Evolutionary conservation across 2,797 vertebrate genomes (phyloP).

Genomic region (Phrynocephalus forsythii): DNA sequence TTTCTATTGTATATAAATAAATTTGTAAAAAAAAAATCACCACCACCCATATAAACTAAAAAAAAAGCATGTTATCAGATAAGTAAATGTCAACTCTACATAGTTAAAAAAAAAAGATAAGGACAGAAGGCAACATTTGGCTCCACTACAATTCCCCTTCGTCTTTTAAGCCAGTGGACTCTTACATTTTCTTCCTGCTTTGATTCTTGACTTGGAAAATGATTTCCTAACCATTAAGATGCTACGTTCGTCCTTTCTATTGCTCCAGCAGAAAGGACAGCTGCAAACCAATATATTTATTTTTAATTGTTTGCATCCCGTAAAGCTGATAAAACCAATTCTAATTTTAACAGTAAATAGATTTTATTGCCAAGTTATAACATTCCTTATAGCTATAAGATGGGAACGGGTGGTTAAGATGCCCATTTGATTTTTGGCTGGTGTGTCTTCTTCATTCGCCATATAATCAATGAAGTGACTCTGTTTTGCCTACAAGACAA

Average conservation of each 20-base stretch:
- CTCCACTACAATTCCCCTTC: not conserved
- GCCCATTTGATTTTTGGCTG: conserved; percentile 61
- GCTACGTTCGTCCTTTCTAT: conserved; percentile 47
- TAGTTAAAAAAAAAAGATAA: no score
- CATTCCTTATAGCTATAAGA: conserved; percentile 68
- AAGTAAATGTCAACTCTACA: no score
- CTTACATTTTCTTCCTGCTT: not conserved
- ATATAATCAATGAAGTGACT: conserved; percentile 71
- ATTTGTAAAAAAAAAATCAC: no score
- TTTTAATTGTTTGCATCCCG: conserved; percentile 74
- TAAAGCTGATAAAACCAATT: conserved; percentile 79
- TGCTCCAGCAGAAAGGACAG: conserved; percentile 56
- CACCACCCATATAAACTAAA: no score
- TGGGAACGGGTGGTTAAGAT: conserved; percentile 69
- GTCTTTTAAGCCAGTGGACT: not conserved
- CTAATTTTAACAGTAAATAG: conserved; percentile 81
- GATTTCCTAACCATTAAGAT: not conserved
- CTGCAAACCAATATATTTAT: conserved; percentile 68
- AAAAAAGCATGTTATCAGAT: no score
- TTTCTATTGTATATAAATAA: no score
- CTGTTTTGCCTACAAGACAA: conserved; percentile 70
- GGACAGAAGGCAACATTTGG: no score
- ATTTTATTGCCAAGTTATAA: conserved; percentile 76
- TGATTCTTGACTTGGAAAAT: not conserved
- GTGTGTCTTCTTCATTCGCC: conserved; percentile 66